These are phyloP conservation scores for Cyclargus thomasi DNA, from an alignment of 1,140 invertebrate species.

Conservation along the genomic window DNA sequence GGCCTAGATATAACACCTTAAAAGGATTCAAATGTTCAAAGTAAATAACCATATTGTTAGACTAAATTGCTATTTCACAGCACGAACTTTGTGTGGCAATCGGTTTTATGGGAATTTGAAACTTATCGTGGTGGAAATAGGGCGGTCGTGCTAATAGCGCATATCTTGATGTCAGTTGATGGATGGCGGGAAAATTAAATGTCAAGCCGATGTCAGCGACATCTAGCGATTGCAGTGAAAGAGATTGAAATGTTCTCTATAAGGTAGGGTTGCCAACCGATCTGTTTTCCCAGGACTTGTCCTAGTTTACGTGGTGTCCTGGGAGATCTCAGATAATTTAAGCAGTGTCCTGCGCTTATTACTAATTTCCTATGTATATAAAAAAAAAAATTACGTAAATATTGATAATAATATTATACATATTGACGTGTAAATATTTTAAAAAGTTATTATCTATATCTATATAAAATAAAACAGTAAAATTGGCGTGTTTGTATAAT, in stretches of 20 bases:
- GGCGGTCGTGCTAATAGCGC: neutral
- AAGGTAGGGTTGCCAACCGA: too few relatives aligned
- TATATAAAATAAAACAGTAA: too few relatives aligned
- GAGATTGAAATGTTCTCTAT: neutral
- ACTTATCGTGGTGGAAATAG: neutral
- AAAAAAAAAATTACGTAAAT: too few relatives aligned
- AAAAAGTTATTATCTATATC: too few relatives aligned
- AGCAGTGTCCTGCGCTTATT: too few relatives aligned
- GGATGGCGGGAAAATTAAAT: constrained; percentile 48
- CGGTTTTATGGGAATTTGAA: neutral
- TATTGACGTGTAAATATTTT: too few relatives aligned
- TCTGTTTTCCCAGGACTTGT: too few relatives aligned
- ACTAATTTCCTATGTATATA: too few relatives aligned
- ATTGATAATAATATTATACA: too few relatives aligned
- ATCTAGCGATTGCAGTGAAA: constrained; percentile 38
- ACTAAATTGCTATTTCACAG: constrained; percentile 70
- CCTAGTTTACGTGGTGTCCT: too few relatives aligned
- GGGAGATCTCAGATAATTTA: too few relatives aligned
- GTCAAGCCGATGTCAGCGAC: constrained; percentile 51
- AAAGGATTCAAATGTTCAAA: constrained; percentile 59
- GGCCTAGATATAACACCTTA: constrained; percentile 58
- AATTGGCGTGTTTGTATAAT: too few relatives aligned
- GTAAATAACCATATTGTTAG: constrained; percentile 68
- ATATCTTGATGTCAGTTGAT: neutral
- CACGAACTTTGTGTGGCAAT: constrained; percentile 53